These are phyloP conservation scores for Megalurothrips usitatus DNA, from an alignment of 2,888 invertebrate species.

Conservation along the genomic window DNA sequence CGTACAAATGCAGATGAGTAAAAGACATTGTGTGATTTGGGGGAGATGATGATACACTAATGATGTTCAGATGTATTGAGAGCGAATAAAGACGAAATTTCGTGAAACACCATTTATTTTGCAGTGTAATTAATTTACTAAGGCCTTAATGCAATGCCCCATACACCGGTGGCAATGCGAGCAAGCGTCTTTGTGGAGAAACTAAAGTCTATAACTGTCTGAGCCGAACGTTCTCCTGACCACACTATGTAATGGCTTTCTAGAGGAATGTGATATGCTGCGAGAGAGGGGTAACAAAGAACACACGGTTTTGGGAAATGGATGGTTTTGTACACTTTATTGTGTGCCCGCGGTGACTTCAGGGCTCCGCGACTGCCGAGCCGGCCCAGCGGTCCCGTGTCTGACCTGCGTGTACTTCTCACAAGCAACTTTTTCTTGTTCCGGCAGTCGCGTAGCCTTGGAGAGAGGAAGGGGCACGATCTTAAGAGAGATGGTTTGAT, in stretches of 20 bases:
- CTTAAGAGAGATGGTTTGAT: neutral
- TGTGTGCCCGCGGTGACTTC: constrained; percentile 6
- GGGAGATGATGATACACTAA: no score
- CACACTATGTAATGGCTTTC: neutral
- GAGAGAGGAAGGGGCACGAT: neutral
- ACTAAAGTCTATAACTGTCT: neutral
- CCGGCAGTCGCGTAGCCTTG: neutral
- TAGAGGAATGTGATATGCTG: neutral
- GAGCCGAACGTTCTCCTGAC: neutral
- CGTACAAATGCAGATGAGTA: no score
- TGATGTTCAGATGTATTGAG: neutral
- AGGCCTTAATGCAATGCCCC: neutral
- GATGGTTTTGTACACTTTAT: constrained; percentile 25
- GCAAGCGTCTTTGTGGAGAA: neutral
- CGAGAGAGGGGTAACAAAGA: neutral
- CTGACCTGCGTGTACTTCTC: neutral
- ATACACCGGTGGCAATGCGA: neutral
- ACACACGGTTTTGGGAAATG: constrained; percentile 14
- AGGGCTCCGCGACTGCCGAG: neutral
- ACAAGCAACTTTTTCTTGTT: neutral
- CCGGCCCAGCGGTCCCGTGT: neutral
- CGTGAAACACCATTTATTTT: neutral
- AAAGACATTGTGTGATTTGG: no score
- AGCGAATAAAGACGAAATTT: neutral
- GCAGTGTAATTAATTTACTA: neutral